Base-by-base conservation (phyloP, 1,140 invertebrate genomes). In the Piezodorus guildinii region DNA sequence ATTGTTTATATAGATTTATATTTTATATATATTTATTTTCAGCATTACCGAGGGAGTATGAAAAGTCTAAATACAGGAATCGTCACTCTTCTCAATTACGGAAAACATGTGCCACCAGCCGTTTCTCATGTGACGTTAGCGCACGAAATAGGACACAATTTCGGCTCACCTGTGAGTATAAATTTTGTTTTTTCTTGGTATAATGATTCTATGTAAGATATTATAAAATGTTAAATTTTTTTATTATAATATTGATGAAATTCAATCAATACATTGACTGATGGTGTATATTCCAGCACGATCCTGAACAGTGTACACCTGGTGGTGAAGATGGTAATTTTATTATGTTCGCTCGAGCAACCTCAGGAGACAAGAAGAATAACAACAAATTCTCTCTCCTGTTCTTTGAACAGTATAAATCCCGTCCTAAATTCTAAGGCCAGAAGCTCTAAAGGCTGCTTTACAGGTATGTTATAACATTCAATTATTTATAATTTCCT, bases 121-220 rank as follows among this genome's bases (percentile, higher is more conserved):
- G 96, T 99, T n/a, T 96, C 93, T 12, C 94, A 98, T 75, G 91
- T 99, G 56, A 99, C 96, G 12, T 81, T 99, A 65, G 96, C 96
- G 17, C 96, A 99, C 76, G 96, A 99, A 81, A 96, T 99, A 71
- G 96, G 96, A 44, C 96, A 99, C 76, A 99, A 98, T 77, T 99
- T 99, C 75, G 96, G 96, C 64, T 97, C 95, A 21, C 92, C 93
- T 70, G 91, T 94, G 78, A 82, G 80, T 77, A 65, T 17, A 19
- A 6, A 2, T 54, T 4, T 10, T 54, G 21, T 54, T 54, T 21
- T 54, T 15, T 30, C n/a, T n/a, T n/a, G n/a, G n/a, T n/a, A n/a
- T n/a, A n/a, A n/a, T n/a, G n/a, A n/a, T n/a, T n/a, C n/a, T n/a
- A n/a, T n/a, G n/a, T n/a, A n/a, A n/a, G n/a, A n/a, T n/a, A n/a